Evolutionary conservation across 2,888 invertebrate genomes (phyloP).

Genomic region (Ryuthela nishihirai): DNA sequence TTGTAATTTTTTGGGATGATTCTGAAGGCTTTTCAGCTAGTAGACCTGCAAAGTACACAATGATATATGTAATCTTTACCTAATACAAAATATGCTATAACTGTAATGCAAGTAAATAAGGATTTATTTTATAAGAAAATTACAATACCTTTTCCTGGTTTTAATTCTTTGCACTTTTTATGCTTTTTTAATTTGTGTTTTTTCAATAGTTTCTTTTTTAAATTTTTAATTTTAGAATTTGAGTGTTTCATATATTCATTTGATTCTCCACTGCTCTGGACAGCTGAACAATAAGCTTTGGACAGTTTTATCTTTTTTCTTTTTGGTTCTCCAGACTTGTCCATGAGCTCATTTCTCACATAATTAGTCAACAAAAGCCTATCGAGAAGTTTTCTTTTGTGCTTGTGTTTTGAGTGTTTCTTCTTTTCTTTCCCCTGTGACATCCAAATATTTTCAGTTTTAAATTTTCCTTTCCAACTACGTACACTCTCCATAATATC

Average conservation of each 20-base stretch:
- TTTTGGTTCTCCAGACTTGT: slow-evolving; percentile 16
- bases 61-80: no score
- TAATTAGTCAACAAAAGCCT: slow-evolving; percentile 4
- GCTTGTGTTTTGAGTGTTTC: slow-evolving; percentile 24
- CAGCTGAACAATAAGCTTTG: slow-evolving; percentile 19
- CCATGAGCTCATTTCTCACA: neutral
- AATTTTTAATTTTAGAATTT: slow-evolving; percentile 23
- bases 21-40: neutral
- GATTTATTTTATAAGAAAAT: neutral
- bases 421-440: slow-evolving; percentile 26
- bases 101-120: neutral
- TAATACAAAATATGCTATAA: no score
- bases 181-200: slow-evolving; percentile 33
- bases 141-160: slow-evolving; percentile 28
- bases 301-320: slow-evolving; percentile 23
- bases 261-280: slow-evolving; percentile 33
- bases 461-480: slow-evolving; percentile 27
- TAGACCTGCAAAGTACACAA: no score
- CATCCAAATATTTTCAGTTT: slow-evolving; percentile 25
- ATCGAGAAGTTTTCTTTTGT: slow-evolving; percentile 29
- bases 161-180: slow-evolving; percentile 24
- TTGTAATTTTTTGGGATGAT: no score
- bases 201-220: slow-evolving; percentile 22
- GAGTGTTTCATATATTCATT: slow-evolving; percentile 19
- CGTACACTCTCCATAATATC: slow-evolving; percentile 20